These are phyloP conservation scores for Chaetophractus vellerosus DNA, from an alignment of 2,797 vertebrate genomes.

Conservation along the genomic window DNA sequence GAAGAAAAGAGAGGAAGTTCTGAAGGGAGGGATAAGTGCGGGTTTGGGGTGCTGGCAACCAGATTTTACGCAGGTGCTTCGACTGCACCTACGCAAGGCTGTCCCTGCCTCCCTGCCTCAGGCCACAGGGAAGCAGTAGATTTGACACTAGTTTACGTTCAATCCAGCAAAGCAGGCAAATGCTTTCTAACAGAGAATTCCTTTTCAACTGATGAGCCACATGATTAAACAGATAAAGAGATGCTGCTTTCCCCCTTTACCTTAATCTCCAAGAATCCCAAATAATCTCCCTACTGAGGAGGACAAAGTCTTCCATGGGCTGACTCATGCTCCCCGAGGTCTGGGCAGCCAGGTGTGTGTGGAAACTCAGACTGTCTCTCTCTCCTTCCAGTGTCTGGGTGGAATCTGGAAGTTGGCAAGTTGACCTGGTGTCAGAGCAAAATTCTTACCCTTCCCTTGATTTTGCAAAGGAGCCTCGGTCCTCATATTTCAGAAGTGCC, in stretches of 20 bases:
- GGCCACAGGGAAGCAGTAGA: neutral
- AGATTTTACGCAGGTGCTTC: neutral
- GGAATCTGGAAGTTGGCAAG: neutral
- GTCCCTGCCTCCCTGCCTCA: neutral
- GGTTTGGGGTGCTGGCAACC: neutral
- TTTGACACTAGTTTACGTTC: neutral
- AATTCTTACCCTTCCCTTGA: neutral
- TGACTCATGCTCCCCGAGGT: neutral
- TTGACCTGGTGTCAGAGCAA: neutral
- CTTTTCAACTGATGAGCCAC: conserved; percentile 56
- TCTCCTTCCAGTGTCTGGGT: neutral
- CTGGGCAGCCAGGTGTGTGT: neutral
- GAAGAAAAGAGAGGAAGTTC: neutral
- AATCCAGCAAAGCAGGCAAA: conserved; percentile 8
- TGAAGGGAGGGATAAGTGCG: neutral
- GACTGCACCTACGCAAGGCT: rapidly evolving
- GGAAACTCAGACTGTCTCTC: neutral
- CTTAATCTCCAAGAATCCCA: conserved; percentile 72
- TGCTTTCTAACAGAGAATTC: conserved; percentile 51
- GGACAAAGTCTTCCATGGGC: neutral
- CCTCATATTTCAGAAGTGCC: neutral
- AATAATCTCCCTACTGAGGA: conserved; percentile 72
- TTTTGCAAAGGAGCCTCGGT: neutral
- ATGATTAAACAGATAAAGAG: conserved; percentile 71
- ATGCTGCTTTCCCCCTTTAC: conserved; percentile 31